These are phyloP conservation scores for Buteo buteo DNA, from an alignment of 2,113 vertebrate species.

Conservation along the genomic window DNA sequence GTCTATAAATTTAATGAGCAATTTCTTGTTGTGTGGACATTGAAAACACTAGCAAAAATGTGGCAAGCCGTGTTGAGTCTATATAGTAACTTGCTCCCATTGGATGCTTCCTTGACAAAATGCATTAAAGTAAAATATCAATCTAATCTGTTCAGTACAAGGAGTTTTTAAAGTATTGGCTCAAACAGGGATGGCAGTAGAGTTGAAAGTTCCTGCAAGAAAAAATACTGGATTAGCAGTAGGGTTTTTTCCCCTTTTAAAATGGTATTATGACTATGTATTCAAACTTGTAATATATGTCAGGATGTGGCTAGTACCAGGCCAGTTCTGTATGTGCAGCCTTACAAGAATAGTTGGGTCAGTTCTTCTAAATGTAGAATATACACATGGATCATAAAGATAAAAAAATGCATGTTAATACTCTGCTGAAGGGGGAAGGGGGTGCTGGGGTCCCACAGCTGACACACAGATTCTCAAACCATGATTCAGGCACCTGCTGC, in stretches of 20 bases:
- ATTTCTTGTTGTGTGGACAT: neutral
- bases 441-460: neutral
- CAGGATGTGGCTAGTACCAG: neutral
- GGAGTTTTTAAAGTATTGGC: neutral
- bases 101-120: neutral
- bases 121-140: neutral
- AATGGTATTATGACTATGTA: neutral
- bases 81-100: neutral
- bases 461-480: neutral
- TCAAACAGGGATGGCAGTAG: neutral
- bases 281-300: neutral
- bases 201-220: neutral
- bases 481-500: neutral
- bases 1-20: slow-evolving; percentile 4
- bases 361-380: neutral
- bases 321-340: neutral
- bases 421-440: neutral
- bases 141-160: neutral
- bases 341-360: neutral
- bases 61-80: neutral
- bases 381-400: too few species aligned
- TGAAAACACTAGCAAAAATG: neutral
- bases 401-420: neutral
- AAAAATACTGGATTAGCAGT: neutral
- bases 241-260: neutral